Conservation (phyloP, 2,888 invertebrate species). For the Bimastos eiseni region DNA sequence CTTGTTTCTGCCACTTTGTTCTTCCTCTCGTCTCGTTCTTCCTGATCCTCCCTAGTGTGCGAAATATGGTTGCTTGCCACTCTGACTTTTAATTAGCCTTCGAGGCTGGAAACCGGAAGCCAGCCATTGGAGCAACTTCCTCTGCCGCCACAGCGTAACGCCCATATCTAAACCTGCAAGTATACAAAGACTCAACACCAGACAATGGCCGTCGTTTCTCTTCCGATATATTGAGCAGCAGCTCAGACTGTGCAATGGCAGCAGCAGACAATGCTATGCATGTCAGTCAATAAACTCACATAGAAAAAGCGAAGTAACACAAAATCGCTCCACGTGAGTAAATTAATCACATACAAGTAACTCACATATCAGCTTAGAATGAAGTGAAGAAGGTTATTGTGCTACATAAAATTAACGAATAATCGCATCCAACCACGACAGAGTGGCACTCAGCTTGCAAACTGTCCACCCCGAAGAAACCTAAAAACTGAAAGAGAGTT, state of each 20-base stretch:
- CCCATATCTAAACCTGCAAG: neutral
- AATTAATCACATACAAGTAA: too few species aligned
- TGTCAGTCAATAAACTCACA: too few species aligned
- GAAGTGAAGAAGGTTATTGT: too few species aligned
- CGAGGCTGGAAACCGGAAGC: neutral
- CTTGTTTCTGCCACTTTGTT: too few species aligned
- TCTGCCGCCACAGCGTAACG: neutral
- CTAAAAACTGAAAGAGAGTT: conserved; percentile 42
- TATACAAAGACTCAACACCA: neutral
- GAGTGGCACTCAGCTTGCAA: conserved; percentile 77
- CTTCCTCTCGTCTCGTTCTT: too few species aligned
- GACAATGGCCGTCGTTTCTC: neutral
- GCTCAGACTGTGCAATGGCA: neutral
- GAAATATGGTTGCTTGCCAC: neutral
- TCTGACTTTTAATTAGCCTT: neutral
- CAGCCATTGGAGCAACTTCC: neutral
- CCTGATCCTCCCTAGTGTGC: neutral
- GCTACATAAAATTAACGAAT: neutral
- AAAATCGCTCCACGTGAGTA: too few species aligned
- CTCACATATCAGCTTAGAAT: too few species aligned
- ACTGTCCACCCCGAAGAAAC: conserved; percentile 86
- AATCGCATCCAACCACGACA: conserved; percentile 76
- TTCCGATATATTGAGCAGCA: neutral
- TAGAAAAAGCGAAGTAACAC: too few species aligned
- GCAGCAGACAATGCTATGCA: too few species aligned